Percentiles rank a stretch among this genome's conserved stretches.
Conservation (phyloP, 2,888 invertebrate species). For the Catocala sponsa region DNA sequence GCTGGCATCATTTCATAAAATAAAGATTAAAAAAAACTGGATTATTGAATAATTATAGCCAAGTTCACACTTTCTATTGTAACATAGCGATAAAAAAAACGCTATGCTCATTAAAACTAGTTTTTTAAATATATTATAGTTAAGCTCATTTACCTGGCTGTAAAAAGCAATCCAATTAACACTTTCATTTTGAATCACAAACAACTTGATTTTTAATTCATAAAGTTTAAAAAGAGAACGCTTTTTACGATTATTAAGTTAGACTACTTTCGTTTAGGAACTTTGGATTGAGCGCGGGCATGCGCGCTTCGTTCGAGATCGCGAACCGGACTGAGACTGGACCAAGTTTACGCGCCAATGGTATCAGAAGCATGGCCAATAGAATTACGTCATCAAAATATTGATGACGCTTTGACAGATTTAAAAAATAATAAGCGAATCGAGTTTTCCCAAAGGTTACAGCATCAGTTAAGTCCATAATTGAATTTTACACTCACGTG, state of each 20-base stretch:
- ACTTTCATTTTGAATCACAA: conserved; percentile 47
- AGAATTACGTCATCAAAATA: conserved; percentile 22
- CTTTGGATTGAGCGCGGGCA: conserved; percentile 7
- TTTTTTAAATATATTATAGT: too few relatives aligned
- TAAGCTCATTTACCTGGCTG: conserved; percentile 34
- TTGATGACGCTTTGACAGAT: not conserved
- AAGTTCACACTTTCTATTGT: too few relatives aligned
- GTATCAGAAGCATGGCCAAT: conserved; percentile 7
- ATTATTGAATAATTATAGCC: too few relatives aligned
- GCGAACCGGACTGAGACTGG: conserved; percentile 30
- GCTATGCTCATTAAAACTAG: too few relatives aligned
- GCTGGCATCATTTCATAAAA: too few relatives aligned
- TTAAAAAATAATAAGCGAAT: too few relatives aligned
- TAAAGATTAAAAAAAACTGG: too few relatives aligned
- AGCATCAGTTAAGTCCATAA: too few relatives aligned
- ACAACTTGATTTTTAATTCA: conserved; percentile 16
- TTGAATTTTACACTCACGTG: too few relatives aligned
- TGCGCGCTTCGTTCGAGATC: conserved; percentile 28
- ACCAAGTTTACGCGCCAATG: not conserved
- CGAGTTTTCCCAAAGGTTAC: too few relatives aligned
- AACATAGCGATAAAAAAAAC: too few relatives aligned
- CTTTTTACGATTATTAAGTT: not conserved
- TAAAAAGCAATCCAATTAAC: conserved; percentile 47
- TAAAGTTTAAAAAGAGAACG: not conserved
- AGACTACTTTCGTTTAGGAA: conserved; percentile 3